Evolutionary conservation across 1,140 invertebrate genomes (phyloP).

Genomic region (Rhopalosiphum padi): DNA sequence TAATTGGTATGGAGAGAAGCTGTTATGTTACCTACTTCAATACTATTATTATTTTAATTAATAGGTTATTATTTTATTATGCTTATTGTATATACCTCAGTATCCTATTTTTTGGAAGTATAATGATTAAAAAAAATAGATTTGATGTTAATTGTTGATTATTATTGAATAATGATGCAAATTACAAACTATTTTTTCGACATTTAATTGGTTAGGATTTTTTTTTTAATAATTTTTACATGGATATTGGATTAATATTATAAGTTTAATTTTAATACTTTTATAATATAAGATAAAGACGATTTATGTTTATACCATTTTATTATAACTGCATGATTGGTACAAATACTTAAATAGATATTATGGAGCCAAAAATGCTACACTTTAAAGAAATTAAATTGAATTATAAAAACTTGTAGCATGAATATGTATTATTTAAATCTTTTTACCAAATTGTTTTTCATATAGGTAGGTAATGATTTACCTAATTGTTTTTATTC

Average conservation of each 20-base stretch:
- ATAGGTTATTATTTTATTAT: neutral
- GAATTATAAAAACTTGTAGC: neutral
- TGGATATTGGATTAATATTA: neutral
- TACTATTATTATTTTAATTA: neutral
- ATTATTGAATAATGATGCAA: neutral
- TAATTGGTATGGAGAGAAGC: constrained; percentile 3
- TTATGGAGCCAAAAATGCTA: neutral
- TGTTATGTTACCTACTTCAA: constrained; percentile 1
- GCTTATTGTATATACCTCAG: neutral
- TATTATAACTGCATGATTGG: neutral
- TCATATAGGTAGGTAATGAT: neutral
- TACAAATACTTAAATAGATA: neutral
- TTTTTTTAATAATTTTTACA: neutral
- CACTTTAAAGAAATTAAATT: neutral
- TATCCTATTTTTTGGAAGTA: neutral
- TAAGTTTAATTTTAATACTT: neutral
- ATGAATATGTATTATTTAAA: no score
- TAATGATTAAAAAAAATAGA: no score
- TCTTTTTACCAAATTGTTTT: neutral
- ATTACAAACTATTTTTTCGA: neutral
- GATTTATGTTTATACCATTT: neutral
- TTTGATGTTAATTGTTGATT: neutral
- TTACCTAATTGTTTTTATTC: neutral
- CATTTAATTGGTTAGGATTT: neutral
- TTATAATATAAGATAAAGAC: neutral